phyloP scores from a whole-genome alignment of 2,113 vertebrate genomes.

The Crocuta crocuta region DNA sequence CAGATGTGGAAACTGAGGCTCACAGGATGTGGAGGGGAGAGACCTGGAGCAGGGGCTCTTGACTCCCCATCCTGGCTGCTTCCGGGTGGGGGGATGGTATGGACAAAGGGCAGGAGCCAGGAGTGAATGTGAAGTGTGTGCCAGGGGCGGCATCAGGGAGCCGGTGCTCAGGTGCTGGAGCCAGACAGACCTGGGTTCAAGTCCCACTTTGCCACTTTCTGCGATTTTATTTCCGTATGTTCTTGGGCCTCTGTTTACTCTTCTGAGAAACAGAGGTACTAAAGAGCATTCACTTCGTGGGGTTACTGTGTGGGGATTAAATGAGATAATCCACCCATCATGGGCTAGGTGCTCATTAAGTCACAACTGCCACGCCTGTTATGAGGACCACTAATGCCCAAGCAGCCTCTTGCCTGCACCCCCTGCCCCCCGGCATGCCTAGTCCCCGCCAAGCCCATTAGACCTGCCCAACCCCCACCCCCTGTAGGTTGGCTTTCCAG shows the following conservation, averaged over 20 bases:
- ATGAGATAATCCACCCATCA: background rate
- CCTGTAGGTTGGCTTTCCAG: background rate
- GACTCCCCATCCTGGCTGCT: background rate
- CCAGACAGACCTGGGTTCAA: background rate
- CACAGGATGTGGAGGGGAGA: background rate
- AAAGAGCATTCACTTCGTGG: background rate
- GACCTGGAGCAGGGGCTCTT: background rate
- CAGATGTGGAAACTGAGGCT: background rate
- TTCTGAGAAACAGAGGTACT: background rate
- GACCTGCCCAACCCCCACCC: background rate
- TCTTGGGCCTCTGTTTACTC: background rate
- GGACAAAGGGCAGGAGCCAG: background rate
- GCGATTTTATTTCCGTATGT: background rate
- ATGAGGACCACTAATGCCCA: rapidly evolving
- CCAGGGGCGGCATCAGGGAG: rapidly evolving
- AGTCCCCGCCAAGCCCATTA: too few relatives aligned
- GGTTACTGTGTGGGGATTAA: background rate
- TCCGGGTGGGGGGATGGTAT: background rate
- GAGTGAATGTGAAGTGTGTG: rapidly evolving
- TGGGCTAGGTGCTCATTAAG: background rate
- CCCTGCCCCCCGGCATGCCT: too few relatives aligned
- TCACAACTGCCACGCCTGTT: rapidly evolving
- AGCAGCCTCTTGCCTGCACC: background rate
- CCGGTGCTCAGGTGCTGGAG: background rate
- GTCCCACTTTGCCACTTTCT: background rate